Conservation (phyloP, 2,888 invertebrate species). For the Exocentrus adspersus region DNA sequence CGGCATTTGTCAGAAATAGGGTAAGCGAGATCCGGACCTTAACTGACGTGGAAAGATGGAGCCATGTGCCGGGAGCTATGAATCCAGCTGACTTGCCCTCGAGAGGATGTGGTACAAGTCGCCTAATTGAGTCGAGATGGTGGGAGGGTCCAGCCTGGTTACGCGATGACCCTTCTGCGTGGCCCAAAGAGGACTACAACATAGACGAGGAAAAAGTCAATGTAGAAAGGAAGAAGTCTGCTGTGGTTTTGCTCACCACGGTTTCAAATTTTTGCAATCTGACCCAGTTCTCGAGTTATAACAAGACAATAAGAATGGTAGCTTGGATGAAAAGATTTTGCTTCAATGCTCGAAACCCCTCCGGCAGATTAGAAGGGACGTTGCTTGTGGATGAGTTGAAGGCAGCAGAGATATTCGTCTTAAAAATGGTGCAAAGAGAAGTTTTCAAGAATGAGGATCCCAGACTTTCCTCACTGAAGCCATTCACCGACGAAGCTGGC, state of each 20-base stretch:
- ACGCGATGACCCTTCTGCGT: conserved; percentile 36
- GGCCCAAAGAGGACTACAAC: conserved; percentile 5
- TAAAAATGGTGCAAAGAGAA: neutral
- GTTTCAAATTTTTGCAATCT: neutral
- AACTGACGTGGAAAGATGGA: conserved; percentile 42
- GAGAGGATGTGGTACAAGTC: conserved; percentile 46
- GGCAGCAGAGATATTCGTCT: neutral
- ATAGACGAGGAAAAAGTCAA: conserved; percentile 7
- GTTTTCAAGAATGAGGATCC: neutral
- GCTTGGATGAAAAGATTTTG: conserved; percentile 38
- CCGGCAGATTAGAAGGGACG: neutral
- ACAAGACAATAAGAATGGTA: conserved; percentile 41
- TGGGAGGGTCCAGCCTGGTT: conserved; percentile 52
- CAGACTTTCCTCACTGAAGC: neutral
- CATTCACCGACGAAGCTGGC: conserved; percentile 8
- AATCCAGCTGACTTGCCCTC: conserved; percentile 54
- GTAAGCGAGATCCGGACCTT: conserved; percentile 48
- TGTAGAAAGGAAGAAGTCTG: neutral
- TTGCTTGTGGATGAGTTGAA: neutral
- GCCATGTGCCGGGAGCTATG: conserved; percentile 48
- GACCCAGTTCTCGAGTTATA: conserved; percentile 39
- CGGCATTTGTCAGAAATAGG: conserved; percentile 49
- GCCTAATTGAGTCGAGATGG: conserved; percentile 49
- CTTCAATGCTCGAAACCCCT: conserved; percentile 9
- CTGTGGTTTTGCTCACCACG: neutral